Percentiles rank a stretch among this genome's conserved stretches.
phyloP scores from a whole-genome alignment of 2,888 invertebrate genomes.

The Scrobipalpa atriplicella region DNA sequence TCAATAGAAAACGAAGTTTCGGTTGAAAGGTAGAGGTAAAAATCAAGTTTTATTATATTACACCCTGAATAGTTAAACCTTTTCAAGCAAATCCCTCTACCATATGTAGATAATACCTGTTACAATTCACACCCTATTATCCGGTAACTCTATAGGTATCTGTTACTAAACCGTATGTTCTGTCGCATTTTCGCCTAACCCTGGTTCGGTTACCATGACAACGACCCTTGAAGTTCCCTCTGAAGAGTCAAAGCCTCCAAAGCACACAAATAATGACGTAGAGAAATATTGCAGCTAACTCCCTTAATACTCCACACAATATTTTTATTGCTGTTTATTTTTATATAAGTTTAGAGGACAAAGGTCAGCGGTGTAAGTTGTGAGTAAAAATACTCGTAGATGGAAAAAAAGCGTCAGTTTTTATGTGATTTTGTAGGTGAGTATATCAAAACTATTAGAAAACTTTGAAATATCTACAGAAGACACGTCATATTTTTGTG shows the following conservation, averaged over 20 bases:
- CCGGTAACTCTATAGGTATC: slow-evolving; percentile 5
- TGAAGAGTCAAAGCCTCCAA: slow-evolving; percentile 62
- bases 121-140: slow-evolving; percentile 13
- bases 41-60: too few species aligned
- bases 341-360: neutral
- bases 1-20: too few species aligned
- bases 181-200: slow-evolving; percentile 70
- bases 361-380: neutral
- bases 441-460: neutral
- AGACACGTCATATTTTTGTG: too few species aligned
- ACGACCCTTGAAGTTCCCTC: slow-evolving; percentile 62
- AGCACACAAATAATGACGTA: slow-evolving; percentile 70
- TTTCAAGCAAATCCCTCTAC: neutral
- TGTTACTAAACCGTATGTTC: slow-evolving; percentile 50
- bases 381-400: neutral
- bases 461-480: too few species aligned
- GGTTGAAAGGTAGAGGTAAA: too few species aligned
- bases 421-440: neutral
- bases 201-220: slow-evolving; percentile 61
- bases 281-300: slow-evolving; percentile 62
- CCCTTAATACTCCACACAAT: slow-evolving; percentile 33
- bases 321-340: neutral
- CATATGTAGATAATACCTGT: neutral
- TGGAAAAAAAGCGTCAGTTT: neutral
- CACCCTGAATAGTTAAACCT: neutral